Evolutionary conservation across 2,888 invertebrate species (phyloP).

Genomic region (Dysmachus trigonus): DNA sequence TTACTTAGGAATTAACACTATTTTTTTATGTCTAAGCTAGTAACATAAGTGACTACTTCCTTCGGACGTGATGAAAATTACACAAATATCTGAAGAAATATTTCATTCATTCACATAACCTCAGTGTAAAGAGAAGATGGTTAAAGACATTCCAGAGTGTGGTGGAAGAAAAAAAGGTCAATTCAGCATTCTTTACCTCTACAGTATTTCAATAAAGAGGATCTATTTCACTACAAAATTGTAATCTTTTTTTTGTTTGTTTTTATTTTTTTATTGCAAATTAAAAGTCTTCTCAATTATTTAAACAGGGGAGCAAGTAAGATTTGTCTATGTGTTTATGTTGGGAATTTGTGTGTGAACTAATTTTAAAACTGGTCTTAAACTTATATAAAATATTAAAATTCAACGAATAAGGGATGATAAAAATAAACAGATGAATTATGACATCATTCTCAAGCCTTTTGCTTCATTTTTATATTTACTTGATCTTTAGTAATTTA

Average conservation of each 20-base stretch:
- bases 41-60: neutral
- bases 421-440: neutral
- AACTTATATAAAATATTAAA: neutral
- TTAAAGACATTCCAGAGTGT: conserved; percentile 33
- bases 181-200: conserved; percentile 11
- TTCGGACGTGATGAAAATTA: neutral
- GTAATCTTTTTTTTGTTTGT: neutral
- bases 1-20: neutral
- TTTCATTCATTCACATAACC: conserved; percentile 24
- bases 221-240: conserved; percentile 9
- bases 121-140: conserved; percentile 20
- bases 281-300: neutral
- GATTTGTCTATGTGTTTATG: neutral
- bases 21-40: neutral
- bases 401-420: neutral
- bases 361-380: neutral
- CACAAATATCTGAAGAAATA: neutral
- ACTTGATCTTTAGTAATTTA: neutral
- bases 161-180: neutral
- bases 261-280: neutral
- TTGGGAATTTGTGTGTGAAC: conserved; percentile 3
- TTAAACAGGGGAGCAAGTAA: neutral
- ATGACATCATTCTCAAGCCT: neutral
- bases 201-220: neutral
- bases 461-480: neutral